Evolutionary conservation across 2,113 vertebrate genomes (phyloP).

Genomic region (Sarotherodon lohbergeri): DNA sequence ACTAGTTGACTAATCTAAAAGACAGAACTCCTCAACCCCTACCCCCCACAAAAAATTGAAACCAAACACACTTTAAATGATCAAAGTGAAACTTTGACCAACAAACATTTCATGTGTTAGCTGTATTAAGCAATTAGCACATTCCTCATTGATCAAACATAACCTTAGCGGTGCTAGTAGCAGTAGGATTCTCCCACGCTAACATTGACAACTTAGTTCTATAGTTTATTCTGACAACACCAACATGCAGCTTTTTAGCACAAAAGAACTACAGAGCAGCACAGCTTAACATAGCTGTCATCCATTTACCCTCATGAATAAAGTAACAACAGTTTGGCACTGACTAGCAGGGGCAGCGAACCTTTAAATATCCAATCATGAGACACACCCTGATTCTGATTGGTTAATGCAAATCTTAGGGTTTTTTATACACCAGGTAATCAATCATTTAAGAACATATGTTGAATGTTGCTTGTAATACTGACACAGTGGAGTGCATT

Average conservation of each 20-base stretch:
- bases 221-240: background rate
- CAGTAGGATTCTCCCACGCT: background rate
- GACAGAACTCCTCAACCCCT: background rate
- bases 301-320: background rate
- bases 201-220: background rate
- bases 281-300: background rate
- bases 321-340: background rate
- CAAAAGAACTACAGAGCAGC: background rate
- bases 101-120: background rate
- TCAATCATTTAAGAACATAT: background rate
- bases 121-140: background rate
- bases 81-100: background rate
- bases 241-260: background rate
- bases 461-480: background rate
- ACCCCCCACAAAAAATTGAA: background rate
- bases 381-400: background rate
- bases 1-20: background rate
- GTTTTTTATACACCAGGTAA: background rate
- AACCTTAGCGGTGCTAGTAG: background rate
- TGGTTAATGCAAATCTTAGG: background rate
- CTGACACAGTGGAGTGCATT: background rate
- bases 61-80: background rate
- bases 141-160: background rate
- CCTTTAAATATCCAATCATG: background rate
- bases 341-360: background rate